Percentiles rank a stretch among this genome's conserved stretches.
These are phyloP conservation scores for Ciconia boyciana DNA, from an alignment of 2,113 vertebrate genomes.

Conservation along the genomic window DNA sequence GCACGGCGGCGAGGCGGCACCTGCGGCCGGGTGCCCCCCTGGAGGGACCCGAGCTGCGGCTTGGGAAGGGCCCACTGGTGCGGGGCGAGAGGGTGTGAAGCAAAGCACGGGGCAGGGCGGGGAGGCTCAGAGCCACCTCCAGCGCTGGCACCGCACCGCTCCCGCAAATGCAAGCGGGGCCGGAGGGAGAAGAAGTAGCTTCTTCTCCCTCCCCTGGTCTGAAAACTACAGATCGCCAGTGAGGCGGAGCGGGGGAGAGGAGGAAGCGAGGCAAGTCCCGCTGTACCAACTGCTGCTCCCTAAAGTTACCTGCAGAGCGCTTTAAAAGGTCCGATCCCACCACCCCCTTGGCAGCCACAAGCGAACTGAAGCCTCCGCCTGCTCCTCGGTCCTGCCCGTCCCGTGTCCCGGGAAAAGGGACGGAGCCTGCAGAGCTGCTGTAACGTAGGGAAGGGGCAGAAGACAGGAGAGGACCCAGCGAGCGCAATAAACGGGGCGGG, in stretches of 20 bases:
- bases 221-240: accelerated
- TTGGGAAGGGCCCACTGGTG: neutral
- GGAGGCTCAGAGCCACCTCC: too few relatives aligned
- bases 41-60: neutral
- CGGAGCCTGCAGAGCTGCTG: neutral
- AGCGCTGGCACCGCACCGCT: neutral
- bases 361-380: neutral
- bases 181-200: too few relatives aligned
- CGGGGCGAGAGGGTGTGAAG: neutral
- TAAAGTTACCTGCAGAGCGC: neutral
- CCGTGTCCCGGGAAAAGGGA: neutral
- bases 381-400: neutral
- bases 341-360: neutral
- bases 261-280: neutral
- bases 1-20: neutral
- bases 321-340: neutral
- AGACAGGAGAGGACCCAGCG: neutral
- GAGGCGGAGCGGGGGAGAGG: accelerated
- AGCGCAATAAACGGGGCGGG: neutral
- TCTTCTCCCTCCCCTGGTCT: neutral
- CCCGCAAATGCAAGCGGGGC: neutral
- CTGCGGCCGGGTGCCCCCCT: neutral
- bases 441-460: neutral
- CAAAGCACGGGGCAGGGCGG: neutral
- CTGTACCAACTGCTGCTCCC: neutral